Base-by-base conservation (phyloP, 2,888 invertebrate genomes). In the Cantharis flavilabris region DNA sequence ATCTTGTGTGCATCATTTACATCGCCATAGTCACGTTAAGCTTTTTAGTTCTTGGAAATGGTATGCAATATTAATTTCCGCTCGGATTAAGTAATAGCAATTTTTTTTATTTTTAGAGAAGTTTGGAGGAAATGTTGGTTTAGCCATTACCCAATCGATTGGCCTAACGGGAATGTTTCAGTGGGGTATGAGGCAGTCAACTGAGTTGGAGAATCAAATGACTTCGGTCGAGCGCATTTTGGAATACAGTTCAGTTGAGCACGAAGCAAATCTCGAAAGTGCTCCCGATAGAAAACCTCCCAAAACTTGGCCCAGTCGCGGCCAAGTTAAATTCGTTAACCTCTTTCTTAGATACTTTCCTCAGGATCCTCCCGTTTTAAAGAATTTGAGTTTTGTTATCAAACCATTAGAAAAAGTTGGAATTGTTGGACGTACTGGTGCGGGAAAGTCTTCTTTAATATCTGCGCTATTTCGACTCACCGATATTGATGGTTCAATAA, bases 1-100 rank as follows among this genome's bases (percentile, higher is more conserved):
- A 99, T 87, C 90, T 96, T 81, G 92, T 97, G 72, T 98, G 98
- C 86, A 93, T 96, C 0, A 81, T 95, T 5, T 98, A 97, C 88
- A 96, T 98, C 77, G 92, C 93, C 0, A 87, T 95, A 67, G 97
- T 98, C 0, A 96, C 97, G 0, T 90, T 96, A 83, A 95, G 96
- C 84, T 96, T 97, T 88, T 92, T 98, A 73, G 87, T 96, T 0
- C 89, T 94, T 71, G 91, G 92, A 33, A 90, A 89, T 86, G 90
- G 91, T 90, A 90, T 13, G 62, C 80, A 84, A 81, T 67, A 18
- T 28, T 62, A 0, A 18, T 13, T 23, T 30, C 11, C 4, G 3
- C 62, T 5, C 10, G 5, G 11, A 26, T 49, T 69, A 49, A 11
- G 9, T 23, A 49, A 20, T n/a, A 33, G 1, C 11, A 70, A 69